phyloP scores from a whole-genome alignment of 2,888 invertebrate species.

The Pristionchus mayeri region DNA sequence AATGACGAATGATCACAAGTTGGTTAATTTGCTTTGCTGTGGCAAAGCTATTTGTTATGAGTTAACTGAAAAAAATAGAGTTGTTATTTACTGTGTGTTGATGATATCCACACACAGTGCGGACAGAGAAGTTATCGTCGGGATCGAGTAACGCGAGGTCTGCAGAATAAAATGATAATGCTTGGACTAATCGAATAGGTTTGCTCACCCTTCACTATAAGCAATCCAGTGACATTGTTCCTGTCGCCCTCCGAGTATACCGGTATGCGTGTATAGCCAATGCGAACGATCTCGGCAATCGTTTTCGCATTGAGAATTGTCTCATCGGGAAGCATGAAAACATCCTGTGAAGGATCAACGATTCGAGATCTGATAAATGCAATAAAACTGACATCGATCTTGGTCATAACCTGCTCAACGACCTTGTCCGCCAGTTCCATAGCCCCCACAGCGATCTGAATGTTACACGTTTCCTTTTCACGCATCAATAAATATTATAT shows the following conservation, averaged over 20 bases:
- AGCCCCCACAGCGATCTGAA: constrained; percentile 83
- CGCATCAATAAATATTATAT: too few species aligned
- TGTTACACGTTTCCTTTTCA: too few species aligned
- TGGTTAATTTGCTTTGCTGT: too few species aligned
- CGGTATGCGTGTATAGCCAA: constrained; percentile 85
- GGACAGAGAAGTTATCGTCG: constrained; percentile 88
- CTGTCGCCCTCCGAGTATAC: constrained; percentile 81
- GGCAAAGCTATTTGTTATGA: too few species aligned
- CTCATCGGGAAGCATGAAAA: constrained; percentile 94
- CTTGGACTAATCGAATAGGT: background rate
- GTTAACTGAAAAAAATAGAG: background rate
- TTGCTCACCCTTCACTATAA: constrained; percentile 87
- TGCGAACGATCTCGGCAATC: constrained; percentile 93
- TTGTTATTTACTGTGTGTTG: constrained; percentile 82
- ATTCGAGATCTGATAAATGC: too few species aligned
- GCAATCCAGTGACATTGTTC: constrained; percentile 74
- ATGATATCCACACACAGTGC: constrained; percentile 80
- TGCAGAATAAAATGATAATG: background rate
- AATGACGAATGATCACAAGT: background rate
- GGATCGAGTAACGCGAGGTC: constrained; percentile 98
- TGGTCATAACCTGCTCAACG: constrained; percentile 96
- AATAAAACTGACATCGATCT: constrained; percentile 82
- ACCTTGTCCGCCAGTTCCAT: constrained; percentile 93
- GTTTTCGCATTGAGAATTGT: constrained; percentile 92
- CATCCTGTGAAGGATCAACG: constrained; percentile 81